A percentile compares a stretch with the other conserved stretches of the same genome.
Conservation (phyloP, 2,888 invertebrate genomes). For the Archips xylosteana region DNA sequence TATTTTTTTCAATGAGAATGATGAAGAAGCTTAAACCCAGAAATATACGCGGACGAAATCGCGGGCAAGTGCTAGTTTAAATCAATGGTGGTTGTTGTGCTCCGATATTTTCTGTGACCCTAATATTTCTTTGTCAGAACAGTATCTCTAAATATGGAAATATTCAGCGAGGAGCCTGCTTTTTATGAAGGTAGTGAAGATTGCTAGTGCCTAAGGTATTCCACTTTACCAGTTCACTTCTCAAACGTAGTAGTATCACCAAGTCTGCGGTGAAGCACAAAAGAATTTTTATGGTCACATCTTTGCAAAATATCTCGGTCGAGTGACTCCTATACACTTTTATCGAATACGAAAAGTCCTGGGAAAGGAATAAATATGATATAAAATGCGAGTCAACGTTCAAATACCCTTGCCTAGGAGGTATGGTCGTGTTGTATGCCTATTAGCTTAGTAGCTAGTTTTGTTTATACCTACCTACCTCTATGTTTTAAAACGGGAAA, state of each 20-base stretch:
- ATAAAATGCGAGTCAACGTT: constrained; percentile 1
- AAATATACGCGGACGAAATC: too few species aligned
- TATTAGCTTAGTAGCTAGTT: background rate
- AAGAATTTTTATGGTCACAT: constrained; percentile 65
- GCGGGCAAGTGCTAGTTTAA: too few species aligned
- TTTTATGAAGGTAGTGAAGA: constrained; percentile 38
- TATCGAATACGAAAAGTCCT: constrained; percentile 22
- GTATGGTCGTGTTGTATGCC: background rate
- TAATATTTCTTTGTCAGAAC: background rate
- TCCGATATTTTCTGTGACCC: background rate
- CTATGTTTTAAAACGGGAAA: background rate
- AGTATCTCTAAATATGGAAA: constrained; percentile 24
- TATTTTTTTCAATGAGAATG: too few species aligned
- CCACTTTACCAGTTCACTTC: constrained; percentile 54
- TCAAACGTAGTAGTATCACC: constrained; percentile 66
- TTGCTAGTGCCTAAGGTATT: constrained; percentile 45
- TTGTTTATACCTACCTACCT: background rate
- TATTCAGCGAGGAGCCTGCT: constrained; percentile 23
- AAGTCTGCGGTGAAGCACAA: constrained; percentile 64
- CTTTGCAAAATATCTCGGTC: constrained; percentile 64
- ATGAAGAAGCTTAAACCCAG: too few species aligned
- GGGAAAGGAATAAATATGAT: constrained; percentile 30
- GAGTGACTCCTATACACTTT: constrained; percentile 42
- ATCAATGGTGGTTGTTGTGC: background rate
- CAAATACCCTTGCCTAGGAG: background rate